Conservation (phyloP, 1,140 invertebrate species). For the Apis laboriosa region DNA sequence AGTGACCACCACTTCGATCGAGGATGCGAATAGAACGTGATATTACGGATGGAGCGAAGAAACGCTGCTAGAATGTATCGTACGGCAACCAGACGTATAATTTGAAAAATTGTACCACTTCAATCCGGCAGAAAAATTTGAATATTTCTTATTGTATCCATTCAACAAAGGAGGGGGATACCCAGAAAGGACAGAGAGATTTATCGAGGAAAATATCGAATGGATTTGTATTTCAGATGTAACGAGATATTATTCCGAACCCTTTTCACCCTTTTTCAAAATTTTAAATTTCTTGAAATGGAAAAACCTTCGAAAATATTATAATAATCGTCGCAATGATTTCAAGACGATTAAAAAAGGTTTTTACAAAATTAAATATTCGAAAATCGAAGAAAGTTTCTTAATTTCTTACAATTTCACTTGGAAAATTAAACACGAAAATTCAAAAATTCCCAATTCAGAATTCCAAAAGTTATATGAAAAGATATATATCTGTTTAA, state of each 20-base stretch:
- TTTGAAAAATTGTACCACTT: constrained; percentile 38
- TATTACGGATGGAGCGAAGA: constrained; percentile 16
- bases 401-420: too few species aligned
- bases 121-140: constrained; percentile 10
- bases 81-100: constrained; percentile 21
- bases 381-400: not conserved
- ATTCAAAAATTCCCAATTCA: not conserved
- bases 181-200: not conserved
- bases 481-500: not conserved
- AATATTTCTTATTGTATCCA: not conserved
- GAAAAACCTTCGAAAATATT: too few species aligned
- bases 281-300: not conserved
- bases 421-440: not conserved
- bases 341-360: not conserved
- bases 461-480: not conserved
- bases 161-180: not conserved
- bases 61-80: not conserved
- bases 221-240: not conserved
- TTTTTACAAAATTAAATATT: not conserved
- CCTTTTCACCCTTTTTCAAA: too few species aligned
- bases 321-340: not conserved
- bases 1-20: constrained; percentile 9
- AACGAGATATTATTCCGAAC: not conserved
- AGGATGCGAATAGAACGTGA: constrained; percentile 31
- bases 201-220: not conserved